Percentiles rank a stretch among this genome's conserved stretches.
phyloP scores from a whole-genome alignment of 2,797 vertebrate species.

The Melanotaenia pygmaea region DNA sequence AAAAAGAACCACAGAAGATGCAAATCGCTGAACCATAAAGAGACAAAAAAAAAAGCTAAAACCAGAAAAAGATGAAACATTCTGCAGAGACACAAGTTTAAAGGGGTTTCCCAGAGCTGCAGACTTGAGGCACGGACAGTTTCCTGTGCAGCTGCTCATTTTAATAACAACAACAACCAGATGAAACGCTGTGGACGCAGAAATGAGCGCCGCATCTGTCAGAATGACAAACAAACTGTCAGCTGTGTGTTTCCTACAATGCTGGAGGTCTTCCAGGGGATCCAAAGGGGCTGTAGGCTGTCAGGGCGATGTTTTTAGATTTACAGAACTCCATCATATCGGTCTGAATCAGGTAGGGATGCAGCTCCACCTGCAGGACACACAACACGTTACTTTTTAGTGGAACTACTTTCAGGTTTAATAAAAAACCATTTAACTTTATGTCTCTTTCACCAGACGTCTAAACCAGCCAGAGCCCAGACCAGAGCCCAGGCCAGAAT shows the following conservation, averaged over 20 bases:
- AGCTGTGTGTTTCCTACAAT: conserved; percentile 43
- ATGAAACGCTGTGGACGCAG: too few species aligned
- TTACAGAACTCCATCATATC: conserved; percentile 81
- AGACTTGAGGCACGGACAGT: too few species aligned
- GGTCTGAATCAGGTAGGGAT: conserved; percentile 81
- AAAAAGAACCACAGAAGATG: neutral
- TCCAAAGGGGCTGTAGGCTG: conserved; percentile 81
- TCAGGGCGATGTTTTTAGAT: conserved; percentile 77
- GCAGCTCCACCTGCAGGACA: conserved; percentile 78
- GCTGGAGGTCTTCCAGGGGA: conserved; percentile 77
- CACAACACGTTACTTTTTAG: neutral
- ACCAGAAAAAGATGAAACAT: neutral
- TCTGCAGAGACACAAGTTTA: neutral
- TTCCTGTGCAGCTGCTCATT: too few species aligned
- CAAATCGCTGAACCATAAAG: neutral
- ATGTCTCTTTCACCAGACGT: too few species aligned
- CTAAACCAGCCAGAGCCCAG: too few species aligned
- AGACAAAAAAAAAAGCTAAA: too few species aligned
- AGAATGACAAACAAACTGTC: too few species aligned
- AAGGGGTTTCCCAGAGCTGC: too few species aligned
- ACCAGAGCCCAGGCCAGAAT: too few species aligned
- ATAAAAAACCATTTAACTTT: too few species aligned
- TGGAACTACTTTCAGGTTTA: neutral
- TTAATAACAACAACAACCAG: too few species aligned
- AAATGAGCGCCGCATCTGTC: too few species aligned